Conservation (phyloP, 1,140 invertebrate species). For the Riptortus pedestris region DNA sequence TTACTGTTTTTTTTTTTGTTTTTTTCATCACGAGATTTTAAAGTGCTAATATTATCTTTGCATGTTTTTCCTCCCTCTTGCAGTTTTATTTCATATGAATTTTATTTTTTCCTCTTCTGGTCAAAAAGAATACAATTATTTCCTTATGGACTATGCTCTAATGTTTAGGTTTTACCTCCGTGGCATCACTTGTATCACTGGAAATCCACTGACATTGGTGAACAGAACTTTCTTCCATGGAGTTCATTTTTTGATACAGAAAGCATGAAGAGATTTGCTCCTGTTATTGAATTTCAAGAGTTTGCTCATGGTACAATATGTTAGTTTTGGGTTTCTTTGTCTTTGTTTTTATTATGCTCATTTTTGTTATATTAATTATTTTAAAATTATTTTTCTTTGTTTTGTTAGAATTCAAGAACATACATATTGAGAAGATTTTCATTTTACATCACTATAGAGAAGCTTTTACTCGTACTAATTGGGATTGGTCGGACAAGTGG, state of each 20-base stretch:
- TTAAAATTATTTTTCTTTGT: too few relatives aligned
- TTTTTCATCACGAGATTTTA: too few relatives aligned
- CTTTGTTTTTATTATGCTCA: too few relatives aligned
- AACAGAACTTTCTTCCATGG: slow-evolving; percentile 58
- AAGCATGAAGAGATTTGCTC: slow-evolving; percentile 66
- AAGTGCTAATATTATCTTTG: too few relatives aligned
- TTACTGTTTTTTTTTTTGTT: too few relatives aligned
- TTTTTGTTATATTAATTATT: too few relatives aligned
- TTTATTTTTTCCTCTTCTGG: too few relatives aligned
- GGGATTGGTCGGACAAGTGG: slow-evolving; percentile 70
- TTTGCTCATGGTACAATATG: slow-evolving; percentile 64
- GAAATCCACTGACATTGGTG: slow-evolving; percentile 48
- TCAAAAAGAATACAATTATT: too few relatives aligned
- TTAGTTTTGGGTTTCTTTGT: too few relatives aligned
- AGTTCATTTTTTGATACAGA: slow-evolving; percentile 73
- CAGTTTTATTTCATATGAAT: too few relatives aligned
- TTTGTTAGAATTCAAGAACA: slow-evolving; percentile 37
- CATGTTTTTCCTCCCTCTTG: too few relatives aligned
- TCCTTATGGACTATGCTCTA: too few relatives aligned
- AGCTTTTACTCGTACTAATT: slow-evolving; percentile 35
- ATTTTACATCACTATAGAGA: slow-evolving; percentile 77
- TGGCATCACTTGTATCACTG: slow-evolving; percentile 87
- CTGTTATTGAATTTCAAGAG: slow-evolving; percentile 80
- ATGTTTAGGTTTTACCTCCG: slow-evolving; percentile 77
- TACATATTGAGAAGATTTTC: slow-evolving; percentile 61